Evolutionary conservation across 2,888 invertebrate genomes (phyloP).

Genomic region (Phengaris alcon): DNA sequence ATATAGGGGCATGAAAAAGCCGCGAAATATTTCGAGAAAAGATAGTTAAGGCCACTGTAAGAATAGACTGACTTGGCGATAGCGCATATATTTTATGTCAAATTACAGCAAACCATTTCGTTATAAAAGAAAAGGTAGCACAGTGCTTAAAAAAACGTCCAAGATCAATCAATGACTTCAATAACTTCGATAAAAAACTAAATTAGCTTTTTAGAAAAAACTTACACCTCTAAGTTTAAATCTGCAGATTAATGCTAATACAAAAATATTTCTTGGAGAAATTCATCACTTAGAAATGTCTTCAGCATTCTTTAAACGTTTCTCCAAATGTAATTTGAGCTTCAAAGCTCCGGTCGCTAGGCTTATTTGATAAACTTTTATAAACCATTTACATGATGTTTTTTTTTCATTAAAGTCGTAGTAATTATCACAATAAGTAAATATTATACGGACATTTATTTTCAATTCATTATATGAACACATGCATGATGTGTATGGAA

Average conservation of each 20-base stretch:
- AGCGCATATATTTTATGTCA: too few relatives aligned
- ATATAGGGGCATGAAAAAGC: too few relatives aligned
- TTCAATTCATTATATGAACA: too few relatives aligned
- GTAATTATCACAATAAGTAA: background rate
- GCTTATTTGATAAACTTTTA: conserved; percentile 22
- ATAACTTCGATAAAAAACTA: background rate
- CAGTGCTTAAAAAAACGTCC: background rate
- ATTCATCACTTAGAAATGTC: background rate
- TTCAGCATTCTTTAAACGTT: conserved; percentile 9
- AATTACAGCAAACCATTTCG: too few relatives aligned
- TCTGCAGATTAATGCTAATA: background rate
- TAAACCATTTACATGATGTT: conserved; percentile 18
- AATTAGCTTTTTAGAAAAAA: background rate
- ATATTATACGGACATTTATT: too few relatives aligned
- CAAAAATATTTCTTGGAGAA: background rate
- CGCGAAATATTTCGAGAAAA: too few relatives aligned
- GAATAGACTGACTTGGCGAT: too few relatives aligned
- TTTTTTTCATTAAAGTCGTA: background rate
- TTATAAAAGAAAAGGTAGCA: too few relatives aligned
- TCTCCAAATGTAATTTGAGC: conserved; percentile 11
- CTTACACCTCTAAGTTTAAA: background rate
- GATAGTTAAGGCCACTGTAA: too few relatives aligned
- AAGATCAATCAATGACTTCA: background rate
- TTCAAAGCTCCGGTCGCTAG: conserved; percentile 3
- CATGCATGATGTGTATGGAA: too few relatives aligned